These are phyloP conservation scores for Paguma larvata DNA, from an alignment of 2,797 vertebrate genomes.

Conservation along the genomic window DNA sequence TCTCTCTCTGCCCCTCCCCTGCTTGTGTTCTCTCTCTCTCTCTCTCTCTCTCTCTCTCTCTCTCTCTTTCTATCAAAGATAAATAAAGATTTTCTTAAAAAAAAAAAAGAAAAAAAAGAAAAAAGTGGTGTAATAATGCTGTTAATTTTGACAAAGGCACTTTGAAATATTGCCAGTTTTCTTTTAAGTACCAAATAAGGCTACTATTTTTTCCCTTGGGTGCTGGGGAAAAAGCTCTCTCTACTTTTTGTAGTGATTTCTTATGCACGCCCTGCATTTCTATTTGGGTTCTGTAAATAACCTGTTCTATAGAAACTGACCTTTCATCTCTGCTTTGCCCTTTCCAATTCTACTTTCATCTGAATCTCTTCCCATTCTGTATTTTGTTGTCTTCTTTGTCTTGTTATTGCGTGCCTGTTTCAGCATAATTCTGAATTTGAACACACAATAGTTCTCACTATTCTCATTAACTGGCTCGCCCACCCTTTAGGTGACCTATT, in stretches of 20 bases:
- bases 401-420: slow-evolving; percentile 35
- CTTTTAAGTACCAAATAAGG: background rate
- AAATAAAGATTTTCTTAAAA: too few species aligned
- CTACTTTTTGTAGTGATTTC: slow-evolving; percentile 5
- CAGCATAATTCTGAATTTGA: slow-evolving; percentile 75
- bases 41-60: too few species aligned
- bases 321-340: slow-evolving; percentile 63
- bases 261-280: slow-evolving; percentile 8
- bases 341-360: slow-evolving; percentile 56
- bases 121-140: background rate
- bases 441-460: slow-evolving; percentile 66
- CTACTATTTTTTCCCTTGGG: slow-evolving; percentile 4
- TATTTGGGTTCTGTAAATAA: slow-evolving; percentile 59
- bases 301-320: background rate
- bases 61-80: too few species aligned
- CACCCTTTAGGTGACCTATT: slow-evolving; percentile 75
- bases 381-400: slow-evolving; percentile 33
- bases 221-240: background rate
- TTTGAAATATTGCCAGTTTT: background rate
- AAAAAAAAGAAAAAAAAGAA: too few species aligned
- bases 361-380: slow-evolving; percentile 10
- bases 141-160: background rate
- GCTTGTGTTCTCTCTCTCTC: too few species aligned
- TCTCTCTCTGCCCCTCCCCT: too few species aligned
- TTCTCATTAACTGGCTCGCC: slow-evolving; percentile 69